phyloP scores from a whole-genome alignment of 2,113 vertebrate species.

The Ctenodactylus gundi region DNA sequence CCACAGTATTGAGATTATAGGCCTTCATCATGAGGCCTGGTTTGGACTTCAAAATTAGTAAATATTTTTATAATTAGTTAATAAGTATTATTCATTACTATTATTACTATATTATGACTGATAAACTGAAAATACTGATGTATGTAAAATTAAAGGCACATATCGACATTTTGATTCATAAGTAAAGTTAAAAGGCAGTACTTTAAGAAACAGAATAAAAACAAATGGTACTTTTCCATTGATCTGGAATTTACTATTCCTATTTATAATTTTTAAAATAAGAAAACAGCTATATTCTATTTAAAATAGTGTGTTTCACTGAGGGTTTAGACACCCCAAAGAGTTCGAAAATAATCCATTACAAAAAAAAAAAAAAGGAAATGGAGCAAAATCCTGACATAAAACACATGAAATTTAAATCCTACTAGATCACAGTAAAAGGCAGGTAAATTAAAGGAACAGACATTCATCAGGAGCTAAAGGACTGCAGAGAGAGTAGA shows the following conservation, averaged over 20 bases:
- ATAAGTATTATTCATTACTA: no score
- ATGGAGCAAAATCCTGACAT: neutral
- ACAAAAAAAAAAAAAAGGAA: slow-evolving; percentile 27
- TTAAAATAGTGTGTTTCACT: slow-evolving; percentile 31
- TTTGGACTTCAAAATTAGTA: neutral
- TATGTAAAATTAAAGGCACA: neutral
- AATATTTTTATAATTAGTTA: no score
- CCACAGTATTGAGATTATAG: no score
- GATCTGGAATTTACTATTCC: neutral
- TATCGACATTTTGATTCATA: neutral
- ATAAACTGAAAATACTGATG: neutral
- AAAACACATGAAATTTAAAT: slow-evolving; percentile 46
- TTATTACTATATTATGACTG: neutral
- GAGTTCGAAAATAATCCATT: slow-evolving; percentile 29
- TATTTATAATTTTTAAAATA: slow-evolving; percentile 37
- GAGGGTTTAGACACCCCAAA: neutral
- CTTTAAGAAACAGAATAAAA: slow-evolving; percentile 16
- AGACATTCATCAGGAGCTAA: neutral
- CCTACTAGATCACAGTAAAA: neutral
- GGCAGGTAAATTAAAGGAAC: neutral
- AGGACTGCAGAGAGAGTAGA: neutral
- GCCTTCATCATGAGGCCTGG: no score
- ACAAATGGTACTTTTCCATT: neutral
- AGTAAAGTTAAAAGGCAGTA: neutral
- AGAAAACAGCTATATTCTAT: neutral